Base-by-base conservation (phyloP, 2,113 vertebrate species). In the Rhinichthys klamathensis region DNA sequence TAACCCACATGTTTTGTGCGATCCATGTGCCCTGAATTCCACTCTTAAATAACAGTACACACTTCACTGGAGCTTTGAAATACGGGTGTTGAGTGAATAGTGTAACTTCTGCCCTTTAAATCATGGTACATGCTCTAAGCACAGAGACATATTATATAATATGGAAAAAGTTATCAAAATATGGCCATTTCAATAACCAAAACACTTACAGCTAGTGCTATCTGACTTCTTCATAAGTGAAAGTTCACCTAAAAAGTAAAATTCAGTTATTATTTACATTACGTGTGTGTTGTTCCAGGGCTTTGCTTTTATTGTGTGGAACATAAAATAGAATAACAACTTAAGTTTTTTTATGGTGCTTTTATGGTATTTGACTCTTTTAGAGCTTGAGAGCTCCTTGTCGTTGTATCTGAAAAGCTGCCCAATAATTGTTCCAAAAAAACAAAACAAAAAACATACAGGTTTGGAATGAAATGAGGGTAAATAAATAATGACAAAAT, bases 1-100 rank as follows among this genome's bases (percentile, higher is more conserved):
- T 54, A 51, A 21, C 16, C 16, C 46, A n/a, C n/a, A 27, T 30
- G 13, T 21, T 60, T 80, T 65, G 4, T 6, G n/a, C 49, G 78
- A 61, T 41, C n/a, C 41, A 30, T 27, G n/a, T 63, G 58, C 58
- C 60, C 78, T 25, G 44, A 76, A 54, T 76, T 54, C n/a, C 3
- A 49, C 73, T 76, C 73, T 76, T 76, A 76, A 78, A 32, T 35
- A 60, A 38, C 8, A 76, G 9, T 12, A 79, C 23, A 30, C 41
- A 67, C 16, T 81, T 63, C 16, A 46, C n/a, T 65, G 7, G 15
- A 80, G 60, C 41, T 30, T 6, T 30, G 6, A 25, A 58, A 18
- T 25, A 65, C 27, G 16, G n/a, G 27, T 56, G 74, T 35, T 11
- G 74, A 56, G 25, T 32, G 8, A 41, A 46, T 30, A 65, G 76